Percentiles rank a stretch among this genome's conserved stretches.
Evolutionary conservation across 2,888 invertebrate species (phyloP).

Genomic region (Netelia virgata): DNA sequence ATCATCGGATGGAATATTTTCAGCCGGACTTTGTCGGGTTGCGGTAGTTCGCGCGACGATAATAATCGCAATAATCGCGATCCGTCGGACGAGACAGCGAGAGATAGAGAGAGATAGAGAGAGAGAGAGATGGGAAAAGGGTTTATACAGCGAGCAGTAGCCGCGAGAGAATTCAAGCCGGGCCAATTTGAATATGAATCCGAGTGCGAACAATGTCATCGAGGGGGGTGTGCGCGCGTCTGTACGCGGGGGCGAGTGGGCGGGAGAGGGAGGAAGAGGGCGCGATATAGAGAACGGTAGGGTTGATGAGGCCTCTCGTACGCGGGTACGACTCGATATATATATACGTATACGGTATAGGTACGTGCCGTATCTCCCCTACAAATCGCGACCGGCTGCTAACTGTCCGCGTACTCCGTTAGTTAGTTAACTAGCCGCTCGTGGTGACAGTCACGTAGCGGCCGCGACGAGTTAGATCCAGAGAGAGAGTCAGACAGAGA

Average conservation of each 20-base stretch:
- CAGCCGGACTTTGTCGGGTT: constrained; percentile 5
- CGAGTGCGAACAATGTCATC: constrained; percentile 84
- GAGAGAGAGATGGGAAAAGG: constrained; percentile 20
- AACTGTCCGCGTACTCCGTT: constrained; percentile 82
- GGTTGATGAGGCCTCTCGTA: constrained; percentile 60
- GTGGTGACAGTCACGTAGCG: constrained; percentile 83
- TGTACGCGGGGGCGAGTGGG: constrained; percentile 29
- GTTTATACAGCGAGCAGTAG: constrained; percentile 11
- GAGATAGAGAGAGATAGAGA: background rate
- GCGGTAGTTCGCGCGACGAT: constrained; percentile 73
- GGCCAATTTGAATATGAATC: constrained; percentile 84
- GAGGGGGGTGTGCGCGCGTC: constrained; percentile 69
- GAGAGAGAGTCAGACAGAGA: constrained; percentile 51
- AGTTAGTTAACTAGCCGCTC: constrained; percentile 84
- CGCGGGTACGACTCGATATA: constrained; percentile 24
- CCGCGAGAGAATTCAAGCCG: constrained; percentile 53
- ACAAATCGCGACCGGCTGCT: constrained; percentile 78
- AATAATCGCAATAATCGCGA: constrained; percentile 83
- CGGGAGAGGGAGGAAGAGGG: constrained; percentile 17
- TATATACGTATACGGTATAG: constrained; percentile 60
- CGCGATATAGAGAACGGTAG: constrained; percentile 61
- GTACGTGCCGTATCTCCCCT: constrained; percentile 84
- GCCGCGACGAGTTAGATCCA: constrained; percentile 59
- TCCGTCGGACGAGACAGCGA: constrained; percentile 74
- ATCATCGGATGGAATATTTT: background rate